phyloP scores from a whole-genome alignment of 53 echinoderm and acorn worm species.

The Paracentrotus lividus region DNA sequence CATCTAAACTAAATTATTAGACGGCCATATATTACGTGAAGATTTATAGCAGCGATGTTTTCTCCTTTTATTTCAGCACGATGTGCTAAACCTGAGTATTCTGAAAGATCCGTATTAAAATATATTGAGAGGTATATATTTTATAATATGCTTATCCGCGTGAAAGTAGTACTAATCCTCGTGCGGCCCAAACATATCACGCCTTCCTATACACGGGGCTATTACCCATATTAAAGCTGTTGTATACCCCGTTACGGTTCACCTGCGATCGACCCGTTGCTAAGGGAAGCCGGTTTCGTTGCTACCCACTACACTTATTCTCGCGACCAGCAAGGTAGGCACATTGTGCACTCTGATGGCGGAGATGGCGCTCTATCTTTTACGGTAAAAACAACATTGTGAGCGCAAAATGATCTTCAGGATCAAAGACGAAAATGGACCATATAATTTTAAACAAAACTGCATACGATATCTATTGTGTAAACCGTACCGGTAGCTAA shows the following conservation, averaged over 20 bases:
- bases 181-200: constrained; percentile 27
- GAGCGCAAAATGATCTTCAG: no score
- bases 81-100: no score
- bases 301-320: constrained; percentile 47
- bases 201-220: constrained; percentile 9
- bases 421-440: no score
- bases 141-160: background rate
- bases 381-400: background rate
- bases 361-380: constrained; percentile 33
- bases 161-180: constrained; percentile 20
- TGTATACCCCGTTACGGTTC: constrained; percentile 32
- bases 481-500: no score
- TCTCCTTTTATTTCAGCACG: background rate
- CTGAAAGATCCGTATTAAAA: background rate
- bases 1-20: background rate
- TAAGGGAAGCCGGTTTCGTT: constrained; percentile 61
- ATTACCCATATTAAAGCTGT: background rate
- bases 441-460: no score
- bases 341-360: background rate
- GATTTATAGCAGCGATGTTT: background rate
- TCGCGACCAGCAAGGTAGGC: background rate
- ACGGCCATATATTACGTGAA: no score
- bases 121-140: constrained; percentile 5
- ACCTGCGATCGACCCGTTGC: constrained; percentile 55
- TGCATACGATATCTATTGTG: no score